Percentiles rank a stretch among this genome's conserved stretches.
Conservation (phyloP, 2,797 vertebrate species). For the Sphenodon punctatus region DNA sequence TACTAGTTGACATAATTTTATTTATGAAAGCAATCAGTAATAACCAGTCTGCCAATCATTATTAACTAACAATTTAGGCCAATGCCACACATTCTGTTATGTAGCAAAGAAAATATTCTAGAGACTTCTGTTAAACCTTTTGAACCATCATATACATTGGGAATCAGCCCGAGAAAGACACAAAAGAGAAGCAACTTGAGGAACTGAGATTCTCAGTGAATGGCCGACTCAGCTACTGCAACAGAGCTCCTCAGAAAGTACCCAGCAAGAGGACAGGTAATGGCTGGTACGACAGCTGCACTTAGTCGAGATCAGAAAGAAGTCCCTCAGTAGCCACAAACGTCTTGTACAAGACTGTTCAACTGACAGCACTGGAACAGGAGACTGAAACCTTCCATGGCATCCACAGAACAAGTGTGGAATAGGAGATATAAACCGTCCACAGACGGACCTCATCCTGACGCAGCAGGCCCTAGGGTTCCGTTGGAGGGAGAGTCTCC, state of each 20-base stretch:
- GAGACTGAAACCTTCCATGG: background rate
- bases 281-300: too few relatives aligned
- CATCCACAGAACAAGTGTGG: background rate
- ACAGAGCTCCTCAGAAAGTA: too few relatives aligned
- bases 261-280: background rate
- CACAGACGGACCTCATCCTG: background rate
- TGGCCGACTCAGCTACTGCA: background rate
- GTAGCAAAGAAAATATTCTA: background rate
- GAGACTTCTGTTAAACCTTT: background rate
- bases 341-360: rapidly evolving
- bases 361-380: background rate
- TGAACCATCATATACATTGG: background rate
- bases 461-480: background rate
- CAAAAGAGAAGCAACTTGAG: rapidly evolving
- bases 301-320: rapidly evolving
- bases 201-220: rapidly evolving
- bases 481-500: background rate
- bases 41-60: rapidly evolving
- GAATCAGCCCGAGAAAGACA: too few relatives aligned
- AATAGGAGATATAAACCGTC: background rate
- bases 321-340: rapidly evolving
- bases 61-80: background rate
- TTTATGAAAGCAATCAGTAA: background rate
- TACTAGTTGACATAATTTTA: background rate
- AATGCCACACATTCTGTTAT: background rate